Conservation (phyloP, 2,113 vertebrate genomes). For the Anarhynchus alexandrinus region DNA sequence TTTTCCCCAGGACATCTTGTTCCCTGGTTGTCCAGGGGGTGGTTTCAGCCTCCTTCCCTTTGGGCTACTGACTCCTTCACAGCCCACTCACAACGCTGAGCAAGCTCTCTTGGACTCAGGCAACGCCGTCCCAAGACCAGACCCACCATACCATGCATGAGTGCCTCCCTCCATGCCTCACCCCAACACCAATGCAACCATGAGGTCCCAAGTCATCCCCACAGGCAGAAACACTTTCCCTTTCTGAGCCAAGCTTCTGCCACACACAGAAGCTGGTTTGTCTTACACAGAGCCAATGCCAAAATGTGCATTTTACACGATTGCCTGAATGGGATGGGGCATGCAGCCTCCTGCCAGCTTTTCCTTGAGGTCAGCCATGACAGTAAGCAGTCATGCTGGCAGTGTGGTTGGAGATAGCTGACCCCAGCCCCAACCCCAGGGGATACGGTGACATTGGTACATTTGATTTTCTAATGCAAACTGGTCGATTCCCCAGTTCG, state of each 20-base stretch:
- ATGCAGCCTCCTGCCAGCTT: neutral
- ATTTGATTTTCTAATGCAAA: neutral
- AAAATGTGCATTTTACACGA: neutral
- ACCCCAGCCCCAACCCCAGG: neutral
- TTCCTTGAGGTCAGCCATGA: neutral
- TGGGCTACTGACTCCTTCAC: neutral
- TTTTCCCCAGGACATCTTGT: neutral
- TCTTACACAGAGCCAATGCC: neutral
- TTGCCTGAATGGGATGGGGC: no score
- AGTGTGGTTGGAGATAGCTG: neutral
- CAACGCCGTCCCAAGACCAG: fast-evolving
- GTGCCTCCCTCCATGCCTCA: neutral
- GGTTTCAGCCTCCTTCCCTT: neutral
- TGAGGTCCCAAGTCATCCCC: neutral
- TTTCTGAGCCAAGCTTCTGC: neutral
- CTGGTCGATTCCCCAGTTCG: neutral
- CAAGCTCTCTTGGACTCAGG: neutral
- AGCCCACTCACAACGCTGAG: neutral
- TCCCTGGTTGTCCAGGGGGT: neutral
- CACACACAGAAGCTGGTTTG: neutral
- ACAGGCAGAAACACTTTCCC: neutral
- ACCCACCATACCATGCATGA: fast-evolving
- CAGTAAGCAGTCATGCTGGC: neutral
- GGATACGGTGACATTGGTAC: neutral
- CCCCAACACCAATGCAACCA: fast-evolving